Base-by-base conservation (phyloP, 2,888 invertebrate genomes). In the Operophtera brumata region DNA sequence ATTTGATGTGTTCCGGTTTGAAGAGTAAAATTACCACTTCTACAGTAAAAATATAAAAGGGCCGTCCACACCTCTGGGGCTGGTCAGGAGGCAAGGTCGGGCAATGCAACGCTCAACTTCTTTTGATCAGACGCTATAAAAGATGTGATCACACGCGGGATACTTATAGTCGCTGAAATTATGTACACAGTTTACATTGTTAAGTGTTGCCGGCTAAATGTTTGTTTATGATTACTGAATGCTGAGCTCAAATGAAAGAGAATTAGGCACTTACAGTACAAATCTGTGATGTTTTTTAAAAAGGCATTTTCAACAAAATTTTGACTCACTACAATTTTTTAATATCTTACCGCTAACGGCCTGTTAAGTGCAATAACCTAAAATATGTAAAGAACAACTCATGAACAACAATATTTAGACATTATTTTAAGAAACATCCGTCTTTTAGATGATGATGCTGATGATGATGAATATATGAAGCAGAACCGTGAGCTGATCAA, bases 121-220 rank as follows among this genome's bases (percentile, higher is more conserved):
- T 52, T 61, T 64, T 64, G 61, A 64, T 60, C 59, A 44, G 44
- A 50, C 14, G 35, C 51, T 37, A 56, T 59, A 59, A 61, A 58
- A 56, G 47, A 58, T 58, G 51, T 52, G 59, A 59, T 45, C 12
- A 44, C 26, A 28, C 25, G 14, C 37, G 11, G n/a, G 11, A 34
- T 41, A 39, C 13, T 49, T 10, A 41, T 14, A 35, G 25, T 52
- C 52, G 48, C 25, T 48, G 36, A 47, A 54, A 46, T 26, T 35
- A 46, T 32, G 43, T 52, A 51, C 36, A 57, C 56, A 54, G 54
- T 61, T 55, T 57, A 57, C 59, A 54, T 57, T 59, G 52, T 55
- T 47, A 49, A 57, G 59, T 57, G 58, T 56, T 59, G 47, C 39
- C 49, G 41, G 39, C 54, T 54, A 48, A 59, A 41, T 35, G 53